Base-by-base conservation (phyloP, 2,888 invertebrate genomes). In the Chalcis sispes region DNA sequence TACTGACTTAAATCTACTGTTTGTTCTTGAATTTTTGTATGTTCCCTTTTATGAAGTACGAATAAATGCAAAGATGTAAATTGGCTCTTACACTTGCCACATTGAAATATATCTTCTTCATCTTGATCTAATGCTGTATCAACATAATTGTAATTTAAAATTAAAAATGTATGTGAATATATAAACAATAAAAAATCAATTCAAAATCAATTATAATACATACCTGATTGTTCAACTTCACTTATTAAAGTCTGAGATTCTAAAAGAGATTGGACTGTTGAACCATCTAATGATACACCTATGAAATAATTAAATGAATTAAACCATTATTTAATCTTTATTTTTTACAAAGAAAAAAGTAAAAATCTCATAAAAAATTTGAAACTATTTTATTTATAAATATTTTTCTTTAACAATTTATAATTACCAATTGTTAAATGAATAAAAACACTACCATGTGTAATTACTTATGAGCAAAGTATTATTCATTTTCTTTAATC, bases 61-160 rank as follows among this genome's bases (percentile, higher is more conserved):
- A 93, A 94, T 72, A 90, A 82, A 72, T 90, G 86, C 77, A 94
- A 87, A 0, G 91, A 91, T 56, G 91, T 91, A 83, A 92, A 94
- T 81, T 92, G 91, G 77, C 90, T 90, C 86, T 93, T 93, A 85
- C 94, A 94, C 83, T 90, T 89, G 32, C 94, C 94, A 88, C 94
- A 94, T 79, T 93, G 92, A 86, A 93, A 93, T 73, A 93, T 89
- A 87, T 94, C 94, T 81, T 93, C 92, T 74, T 93, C 92, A 80
- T 92, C 92, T 77, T 88, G 87, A 79, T 87, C 86, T 20, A 87
- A 85, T 2, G 84, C 88, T 88, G 59, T n/a, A 64, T 32, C 20
- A 50, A 70, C 27, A 61, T 40, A 32, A 75, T 66, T n/a, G n/a
- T 23, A 46, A 54, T 62, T 29, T 32, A 67, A 42, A 10, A 42